Conservation (phyloP, 2,113 vertebrate genomes). For the Noctilio leporinus region DNA sequence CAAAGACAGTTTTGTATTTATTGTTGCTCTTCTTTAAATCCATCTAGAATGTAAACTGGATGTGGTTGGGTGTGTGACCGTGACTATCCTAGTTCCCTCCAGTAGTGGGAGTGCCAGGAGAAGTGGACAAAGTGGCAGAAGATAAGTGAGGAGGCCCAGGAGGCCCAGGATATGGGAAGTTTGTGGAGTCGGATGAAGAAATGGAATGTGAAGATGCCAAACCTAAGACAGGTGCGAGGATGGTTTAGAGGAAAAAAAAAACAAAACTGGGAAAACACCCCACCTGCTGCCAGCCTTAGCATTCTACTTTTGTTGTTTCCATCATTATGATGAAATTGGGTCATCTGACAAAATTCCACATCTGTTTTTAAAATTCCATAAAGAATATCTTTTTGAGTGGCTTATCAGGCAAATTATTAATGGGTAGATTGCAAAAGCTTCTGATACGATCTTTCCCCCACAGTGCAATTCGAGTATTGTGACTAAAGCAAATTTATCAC, state of each 20-base stretch:
- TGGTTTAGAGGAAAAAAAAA: not conserved
- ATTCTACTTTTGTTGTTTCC: not conserved
- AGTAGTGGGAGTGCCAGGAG: not conserved
- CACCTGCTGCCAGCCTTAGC: not conserved
- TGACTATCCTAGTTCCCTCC: not conserved
- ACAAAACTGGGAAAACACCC: not conserved
- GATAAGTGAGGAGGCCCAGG: not conserved
- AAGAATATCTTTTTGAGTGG: not conserved
- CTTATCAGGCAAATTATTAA: not conserved
- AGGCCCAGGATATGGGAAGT: not conserved
- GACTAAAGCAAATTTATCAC: not conserved
- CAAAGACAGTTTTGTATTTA: not conserved
- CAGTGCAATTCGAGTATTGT: not conserved
- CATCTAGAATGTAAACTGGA: not conserved
- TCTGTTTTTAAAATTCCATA: not conserved
- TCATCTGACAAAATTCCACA: not conserved
- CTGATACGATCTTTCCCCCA: not conserved
- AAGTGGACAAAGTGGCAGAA: not conserved
- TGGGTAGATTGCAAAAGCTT: not conserved
- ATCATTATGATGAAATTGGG: not conserved
- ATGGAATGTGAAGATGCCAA: not conserved
- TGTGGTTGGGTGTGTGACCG: not conserved
- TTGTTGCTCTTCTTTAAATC: not conserved
- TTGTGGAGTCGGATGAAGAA: not conserved
- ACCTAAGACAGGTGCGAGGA: not conserved